Percentiles rank a stretch among this genome's conserved stretches.
These are phyloP conservation scores for Nowickia ferox DNA, from an alignment of 2,888 invertebrate species.

Conservation along the genomic window DNA sequence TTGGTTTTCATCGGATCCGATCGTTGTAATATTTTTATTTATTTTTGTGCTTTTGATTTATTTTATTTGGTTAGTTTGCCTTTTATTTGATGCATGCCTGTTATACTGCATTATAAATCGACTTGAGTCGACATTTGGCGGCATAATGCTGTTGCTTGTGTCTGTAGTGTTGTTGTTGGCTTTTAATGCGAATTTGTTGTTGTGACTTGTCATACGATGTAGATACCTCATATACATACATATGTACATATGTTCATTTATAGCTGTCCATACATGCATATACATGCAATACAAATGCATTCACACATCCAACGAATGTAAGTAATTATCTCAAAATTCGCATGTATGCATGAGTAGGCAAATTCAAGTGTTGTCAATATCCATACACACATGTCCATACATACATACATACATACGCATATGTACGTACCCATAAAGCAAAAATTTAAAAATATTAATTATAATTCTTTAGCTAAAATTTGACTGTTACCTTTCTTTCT, in stretches of 20 bases:
- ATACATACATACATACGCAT: too few species aligned
- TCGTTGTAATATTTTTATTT: constrained; percentile 7
- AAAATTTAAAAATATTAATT: too few species aligned
- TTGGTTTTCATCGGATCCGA: constrained; percentile 29
- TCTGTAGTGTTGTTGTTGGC: neutral
- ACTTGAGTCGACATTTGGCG: constrained; percentile 63
- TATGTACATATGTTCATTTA: neutral
- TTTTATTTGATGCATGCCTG: constrained; percentile 37
- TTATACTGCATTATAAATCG: constrained; percentile 54
- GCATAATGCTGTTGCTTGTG: constrained; percentile 41
- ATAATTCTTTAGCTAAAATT: too few species aligned
- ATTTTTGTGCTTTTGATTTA: constrained; percentile 16
- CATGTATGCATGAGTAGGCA: constrained; percentile 1
- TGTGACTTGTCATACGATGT: constrained; percentile 65
- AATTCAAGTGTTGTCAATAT: constrained; percentile 32
- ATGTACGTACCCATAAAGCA: too few species aligned
- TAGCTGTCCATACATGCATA: neutral
- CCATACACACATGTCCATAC: too few species aligned
- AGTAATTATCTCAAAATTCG: too few species aligned
- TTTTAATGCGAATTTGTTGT: constrained; percentile 47
- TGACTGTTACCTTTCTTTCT: too few species aligned
- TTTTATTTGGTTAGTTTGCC: constrained; percentile 18
- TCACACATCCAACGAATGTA: neutral
- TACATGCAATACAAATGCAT: neutral
- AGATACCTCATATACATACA: constrained; percentile 41